Conservation (phyloP, 2,888 invertebrate species). For the Acronicta leporina region DNA sequence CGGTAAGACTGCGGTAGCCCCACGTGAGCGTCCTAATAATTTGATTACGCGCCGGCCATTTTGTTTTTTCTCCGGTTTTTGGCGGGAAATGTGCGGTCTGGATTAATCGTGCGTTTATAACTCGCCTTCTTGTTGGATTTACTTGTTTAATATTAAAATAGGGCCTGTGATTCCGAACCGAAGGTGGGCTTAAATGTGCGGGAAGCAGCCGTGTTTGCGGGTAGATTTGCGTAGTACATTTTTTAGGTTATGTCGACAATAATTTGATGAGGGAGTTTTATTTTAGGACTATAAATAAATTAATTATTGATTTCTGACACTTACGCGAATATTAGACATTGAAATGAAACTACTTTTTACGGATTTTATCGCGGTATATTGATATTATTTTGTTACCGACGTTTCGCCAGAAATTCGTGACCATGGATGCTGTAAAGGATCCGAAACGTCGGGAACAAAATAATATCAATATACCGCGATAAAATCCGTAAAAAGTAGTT, state of each 20-base stretch:
- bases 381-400: no score
- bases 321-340: no score
- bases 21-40: conserved; percentile 74
- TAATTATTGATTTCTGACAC: no score
- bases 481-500: no score
- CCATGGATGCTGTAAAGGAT: no score
- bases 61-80: conserved; percentile 64
- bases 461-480: no score
- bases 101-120: conserved; percentile 67
- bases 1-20: conserved; percentile 70
- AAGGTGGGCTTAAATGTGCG: conserved; percentile 38
- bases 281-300: no score
- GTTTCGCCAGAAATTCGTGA: no score
- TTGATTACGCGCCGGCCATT: conserved; percentile 74
- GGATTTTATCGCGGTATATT: no score
- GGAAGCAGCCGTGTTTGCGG: conserved; percentile 41
- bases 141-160: conserved; percentile 63
- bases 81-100: conserved; percentile 55
- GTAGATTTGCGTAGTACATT: conserved; percentile 42
- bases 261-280: conserved; percentile 21
- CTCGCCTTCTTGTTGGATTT: conserved; percentile 57
- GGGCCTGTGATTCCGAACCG: conserved; percentile 58
- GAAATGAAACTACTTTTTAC: no score
- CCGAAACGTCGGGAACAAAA: no score
- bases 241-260: conserved; percentile 32